Base-by-base conservation (phyloP, 2,888 invertebrate genomes). In the Rhagonycha lutea region DNA sequence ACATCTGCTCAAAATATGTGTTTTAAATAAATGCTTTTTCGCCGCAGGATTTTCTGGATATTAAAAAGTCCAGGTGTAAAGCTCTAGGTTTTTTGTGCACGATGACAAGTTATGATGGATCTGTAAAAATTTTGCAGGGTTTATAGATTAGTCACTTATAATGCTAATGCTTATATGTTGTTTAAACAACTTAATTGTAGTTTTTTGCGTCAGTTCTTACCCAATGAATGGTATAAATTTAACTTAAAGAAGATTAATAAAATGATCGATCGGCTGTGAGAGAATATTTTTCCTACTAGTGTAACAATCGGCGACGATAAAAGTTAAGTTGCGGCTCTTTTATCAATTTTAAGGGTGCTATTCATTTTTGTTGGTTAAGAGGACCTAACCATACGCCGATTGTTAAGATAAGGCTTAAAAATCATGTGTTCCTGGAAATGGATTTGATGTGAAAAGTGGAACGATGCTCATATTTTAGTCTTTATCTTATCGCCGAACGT, bases 111-210 rank as follows among this genome's bases (percentile, higher is more conserved):
- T 83, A 84, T 86, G 86, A 86, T 86, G 84, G 86, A 86, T 86
- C 84, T 83, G 74, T 77, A 78, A 74, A 81, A 81, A 82, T 82
- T 81, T 81, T 67, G 75, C 79, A 80, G 71, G 73, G 79, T 74
- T 78, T 78, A 73, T 72, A 81, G 82, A 81, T 82, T 82, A 83
- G 81, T 81, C 82, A 83, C 83, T 85, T 84, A 81, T 83, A 81
- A 85, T 86, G 86, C 86, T 86, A 86, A 86, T 86, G 85, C 82
- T 76, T 79, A 78, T 82, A 81, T 84, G 86, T 86, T 87, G 86
- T 86, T 87, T 87, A 87, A 87, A 86, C 86, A 86, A 84, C 82
- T 84, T 86, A 86, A 87, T 87, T 87, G 86, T 87, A 84, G 84
- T 84, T 84, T 85, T 76, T 69, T 23, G 14, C 61, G 61, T 26